Percentiles rank a stretch among this genome's conserved stretches.
phyloP scores from a whole-genome alignment of 1,140 invertebrate genomes.

The Drosophila neocordata region DNA sequence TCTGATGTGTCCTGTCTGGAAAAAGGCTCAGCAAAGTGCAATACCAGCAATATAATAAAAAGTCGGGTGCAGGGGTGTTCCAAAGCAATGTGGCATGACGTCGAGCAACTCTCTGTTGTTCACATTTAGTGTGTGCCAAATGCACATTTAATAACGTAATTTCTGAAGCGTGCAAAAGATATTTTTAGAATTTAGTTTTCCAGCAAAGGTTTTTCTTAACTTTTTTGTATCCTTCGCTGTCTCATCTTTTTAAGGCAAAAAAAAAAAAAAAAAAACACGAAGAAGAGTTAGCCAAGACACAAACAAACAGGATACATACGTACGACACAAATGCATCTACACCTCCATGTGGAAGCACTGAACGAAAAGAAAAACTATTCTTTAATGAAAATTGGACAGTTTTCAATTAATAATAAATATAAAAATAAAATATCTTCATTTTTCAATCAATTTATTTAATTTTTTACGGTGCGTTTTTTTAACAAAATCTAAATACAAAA shows the following conservation, averaged over 20 bases:
- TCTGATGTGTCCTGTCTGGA: constrained; percentile 54
- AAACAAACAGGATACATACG: constrained; percentile 41
- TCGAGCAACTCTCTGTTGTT: constrained; percentile 28
- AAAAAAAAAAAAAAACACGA: too few species aligned
- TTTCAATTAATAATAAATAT: too few species aligned
- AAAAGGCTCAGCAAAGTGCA: constrained; percentile 40
- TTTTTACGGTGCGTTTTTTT: too few species aligned
- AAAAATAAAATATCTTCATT: too few species aligned
- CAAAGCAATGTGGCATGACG: not conserved
- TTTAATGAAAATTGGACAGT: not conserved
- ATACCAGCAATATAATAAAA: not conserved
- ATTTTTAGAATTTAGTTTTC: constrained; percentile 74
- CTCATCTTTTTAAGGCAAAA: constrained; percentile 57
- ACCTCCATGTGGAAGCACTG: not conserved
- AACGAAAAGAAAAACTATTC: not conserved
- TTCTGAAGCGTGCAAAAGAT: constrained; percentile 79
- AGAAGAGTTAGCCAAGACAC: constrained; percentile 41
- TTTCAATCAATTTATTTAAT: too few species aligned
- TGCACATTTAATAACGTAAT: constrained; percentile 82
- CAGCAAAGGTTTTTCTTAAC: constrained; percentile 8
- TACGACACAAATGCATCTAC: constrained; percentile 8
- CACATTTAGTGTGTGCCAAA: constrained; percentile 79
- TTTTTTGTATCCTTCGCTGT: constrained; percentile 57
- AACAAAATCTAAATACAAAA: not conserved
- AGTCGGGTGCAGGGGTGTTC: not conserved